Conservation (phyloP, 2,113 vertebrate genomes). For the Patagioenas fasciata region DNA sequence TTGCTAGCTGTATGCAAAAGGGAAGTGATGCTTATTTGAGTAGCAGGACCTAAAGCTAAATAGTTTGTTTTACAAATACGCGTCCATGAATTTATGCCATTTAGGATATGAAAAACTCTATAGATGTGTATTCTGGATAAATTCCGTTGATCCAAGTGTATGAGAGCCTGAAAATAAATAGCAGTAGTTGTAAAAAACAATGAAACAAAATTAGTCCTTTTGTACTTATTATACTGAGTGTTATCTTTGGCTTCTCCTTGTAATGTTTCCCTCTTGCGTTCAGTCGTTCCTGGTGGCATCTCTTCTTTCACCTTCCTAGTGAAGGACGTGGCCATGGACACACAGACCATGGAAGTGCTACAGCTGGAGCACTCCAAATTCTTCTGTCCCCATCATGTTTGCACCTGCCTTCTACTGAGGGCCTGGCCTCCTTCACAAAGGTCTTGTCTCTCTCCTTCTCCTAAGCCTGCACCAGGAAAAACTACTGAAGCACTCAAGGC, state of each 20-base stretch:
- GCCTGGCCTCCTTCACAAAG: neutral
- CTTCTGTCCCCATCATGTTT: neutral
- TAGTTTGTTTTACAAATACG: neutral
- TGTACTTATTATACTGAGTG: neutral
- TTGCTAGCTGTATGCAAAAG: neutral
- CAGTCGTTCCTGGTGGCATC: neutral
- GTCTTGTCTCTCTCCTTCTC: neutral
- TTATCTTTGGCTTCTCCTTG: neutral
- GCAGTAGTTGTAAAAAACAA: neutral
- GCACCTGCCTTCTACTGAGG: neutral
- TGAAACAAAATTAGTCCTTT: neutral
- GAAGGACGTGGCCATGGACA: neutral
- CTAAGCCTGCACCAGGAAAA: neutral
- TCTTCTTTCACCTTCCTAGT: neutral
- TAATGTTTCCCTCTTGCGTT: neutral
- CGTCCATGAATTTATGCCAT: neutral
- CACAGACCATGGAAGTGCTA: accelerated
- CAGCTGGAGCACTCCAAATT: neutral
- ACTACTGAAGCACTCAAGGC: neutral
- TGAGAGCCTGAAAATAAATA: neutral
- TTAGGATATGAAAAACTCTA: neutral
- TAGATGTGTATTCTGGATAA: neutral
- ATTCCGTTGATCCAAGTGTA: neutral
- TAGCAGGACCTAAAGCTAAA: neutral
- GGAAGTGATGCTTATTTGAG: neutral